Percentiles rank a stretch among this genome's conserved stretches.
Conservation (phyloP, 2,113 vertebrate species). For the human (Homo sapiens) region DNA sequence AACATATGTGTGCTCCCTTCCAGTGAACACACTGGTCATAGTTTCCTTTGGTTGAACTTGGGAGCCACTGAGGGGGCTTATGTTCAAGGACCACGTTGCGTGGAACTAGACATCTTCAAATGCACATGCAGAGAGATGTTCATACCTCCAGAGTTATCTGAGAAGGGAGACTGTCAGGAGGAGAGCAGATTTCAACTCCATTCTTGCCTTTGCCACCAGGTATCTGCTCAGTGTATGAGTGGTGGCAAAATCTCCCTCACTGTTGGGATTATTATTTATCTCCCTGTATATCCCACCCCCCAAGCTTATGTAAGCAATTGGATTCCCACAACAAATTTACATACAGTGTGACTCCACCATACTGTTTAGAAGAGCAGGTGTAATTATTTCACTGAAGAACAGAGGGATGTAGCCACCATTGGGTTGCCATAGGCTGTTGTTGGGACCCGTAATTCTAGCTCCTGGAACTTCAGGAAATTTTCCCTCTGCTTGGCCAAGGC, state of each 20-base stretch:
- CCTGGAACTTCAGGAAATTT: not conserved
- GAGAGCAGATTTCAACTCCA: not conserved
- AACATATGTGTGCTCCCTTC: accelerated
- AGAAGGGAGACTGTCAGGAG: not conserved
- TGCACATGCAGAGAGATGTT: not conserved
- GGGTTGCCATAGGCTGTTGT: no score
- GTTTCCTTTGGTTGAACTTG: accelerated
- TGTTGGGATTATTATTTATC: no score
- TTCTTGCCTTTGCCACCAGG: not conserved
- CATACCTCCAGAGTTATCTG: accelerated
- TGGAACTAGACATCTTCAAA: not conserved
- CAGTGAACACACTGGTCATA: not conserved
- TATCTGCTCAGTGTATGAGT: accelerated
- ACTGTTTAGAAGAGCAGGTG: not conserved
- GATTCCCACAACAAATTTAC: not conserved
- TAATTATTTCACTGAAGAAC: not conserved
- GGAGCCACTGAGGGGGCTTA: no score
- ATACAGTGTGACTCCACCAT: accelerated
- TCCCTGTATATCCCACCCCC: accelerated
- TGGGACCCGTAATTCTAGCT: not conserved
- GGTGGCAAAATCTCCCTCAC: accelerated
- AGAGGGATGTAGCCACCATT: not conserved
- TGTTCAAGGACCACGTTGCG: not conserved
- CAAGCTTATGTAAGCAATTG: not conserved
- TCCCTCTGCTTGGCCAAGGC: not conserved